phyloP scores from a whole-genome alignment of 2,113 vertebrate genomes.

The Gymnogyps californianus region DNA sequence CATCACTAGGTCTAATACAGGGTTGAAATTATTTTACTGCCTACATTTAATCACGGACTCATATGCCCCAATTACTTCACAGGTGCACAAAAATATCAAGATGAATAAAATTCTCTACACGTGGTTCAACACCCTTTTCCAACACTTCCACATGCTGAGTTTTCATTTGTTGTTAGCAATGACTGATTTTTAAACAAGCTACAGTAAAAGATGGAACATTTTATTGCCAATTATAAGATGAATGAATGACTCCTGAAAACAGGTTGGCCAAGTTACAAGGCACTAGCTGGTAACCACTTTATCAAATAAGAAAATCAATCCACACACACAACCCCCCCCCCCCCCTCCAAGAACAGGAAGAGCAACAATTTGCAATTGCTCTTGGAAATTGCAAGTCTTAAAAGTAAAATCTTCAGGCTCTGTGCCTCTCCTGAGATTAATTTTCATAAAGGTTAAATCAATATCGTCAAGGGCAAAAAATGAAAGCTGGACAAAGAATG shows the following conservation, averaged over 20 bases:
- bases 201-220: not conserved
- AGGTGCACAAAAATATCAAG: not conserved
- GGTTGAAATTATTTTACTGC: not conserved
- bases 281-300: not conserved
- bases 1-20: not conserved
- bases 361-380: not conserved
- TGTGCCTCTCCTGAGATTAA: slow-evolving; percentile 15
- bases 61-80: not conserved
- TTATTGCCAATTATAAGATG: slow-evolving; percentile 15
- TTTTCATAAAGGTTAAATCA: slow-evolving; percentile 38
- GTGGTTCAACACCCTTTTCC: not conserved
- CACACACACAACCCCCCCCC: too few species aligned
- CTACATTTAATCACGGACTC: not conserved
- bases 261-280: not conserved
- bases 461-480: not conserved
- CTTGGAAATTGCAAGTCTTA: not conserved
- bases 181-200: slow-evolving; percentile 33
- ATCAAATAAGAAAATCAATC: not conserved
- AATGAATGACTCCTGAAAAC: slow-evolving; percentile 24
- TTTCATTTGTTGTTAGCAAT: slow-evolving; percentile 11
- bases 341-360: not conserved
- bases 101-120: not conserved
- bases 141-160: not conserved
- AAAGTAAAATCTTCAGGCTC: slow-evolving; percentile 14
- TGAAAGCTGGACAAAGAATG: not conserved